Evolutionary conservation across 2,113 vertebrate species (phyloP), one percentile per base, ranked within the genome.

Genomic region (Sterna hirundo): DNA sequence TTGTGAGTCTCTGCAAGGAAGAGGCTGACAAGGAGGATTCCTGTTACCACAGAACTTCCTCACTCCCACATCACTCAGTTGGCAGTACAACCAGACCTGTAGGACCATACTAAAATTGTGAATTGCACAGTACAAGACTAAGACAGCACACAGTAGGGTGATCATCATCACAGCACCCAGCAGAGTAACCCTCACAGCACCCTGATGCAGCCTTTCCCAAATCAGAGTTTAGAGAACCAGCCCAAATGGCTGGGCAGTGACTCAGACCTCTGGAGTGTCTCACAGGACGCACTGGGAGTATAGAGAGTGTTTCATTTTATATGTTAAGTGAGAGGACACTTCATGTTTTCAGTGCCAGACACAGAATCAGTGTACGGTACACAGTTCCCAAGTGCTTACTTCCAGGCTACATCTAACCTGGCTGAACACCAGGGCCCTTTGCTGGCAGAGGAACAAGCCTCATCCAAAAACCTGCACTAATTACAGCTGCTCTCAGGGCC

Each of bases 381-480:
- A 1, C 80, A 87, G 69, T 17, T 86, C 83, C 58, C 77, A 78
- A 86, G 71, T 68, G 71, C 75, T 90, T 62, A 92, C 68, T 94
- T 72, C 38, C 23, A 88, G 60, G 68, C 65, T 85, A 69, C 88
- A 79, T 51, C 88, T 83, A 93, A 92, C 83, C 92, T 92, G 88
- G 90, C 92, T 84, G 57, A 84, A 82, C 74, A 96, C 86, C 86
- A 88, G 80, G 47, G 49, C 61, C 72, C 74, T 95, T 95, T 61
- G 72, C 77, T 94, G 92, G 88, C 92, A 79, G 47, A 91, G 40
- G 36, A 92, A 52, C 62, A 95, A 96, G 44, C 29, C 76, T 83
- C 76, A 69, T 86, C 86, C 88, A 91, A 95, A 94, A 96, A 82
- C 34, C 75, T 89, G 25, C 64, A 64, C 83, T 96, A 95, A 94